phyloP scores from a whole-genome alignment of 2,113 vertebrate genomes.

The Cavia aperea region DNA sequence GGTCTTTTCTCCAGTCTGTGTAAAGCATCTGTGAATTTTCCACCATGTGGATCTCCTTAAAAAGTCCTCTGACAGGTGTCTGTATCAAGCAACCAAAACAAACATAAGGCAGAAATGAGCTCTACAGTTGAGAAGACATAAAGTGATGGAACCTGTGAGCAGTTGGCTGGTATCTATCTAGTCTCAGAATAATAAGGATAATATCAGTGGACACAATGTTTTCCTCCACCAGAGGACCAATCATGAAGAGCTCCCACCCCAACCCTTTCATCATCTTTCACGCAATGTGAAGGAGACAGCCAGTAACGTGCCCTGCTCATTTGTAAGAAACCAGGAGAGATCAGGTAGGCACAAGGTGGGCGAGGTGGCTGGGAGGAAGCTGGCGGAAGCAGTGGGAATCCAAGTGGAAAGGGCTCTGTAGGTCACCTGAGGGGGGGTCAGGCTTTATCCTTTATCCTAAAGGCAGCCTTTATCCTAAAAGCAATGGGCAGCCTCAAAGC shows the following conservation, averaged over 20 bases:
- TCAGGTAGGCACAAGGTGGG: not conserved
- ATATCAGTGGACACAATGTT: not conserved
- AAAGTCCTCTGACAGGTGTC: not conserved
- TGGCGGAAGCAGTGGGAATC: not conserved
- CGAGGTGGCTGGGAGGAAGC: accelerated
- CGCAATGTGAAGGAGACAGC: not conserved
- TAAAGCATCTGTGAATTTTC: not conserved
- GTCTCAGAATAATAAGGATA: not conserved
- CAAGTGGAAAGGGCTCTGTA: not conserved
- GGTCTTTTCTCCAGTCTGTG: not conserved
- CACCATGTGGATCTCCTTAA: not conserved
- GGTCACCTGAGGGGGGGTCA: not conserved
- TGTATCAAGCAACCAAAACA: not conserved
- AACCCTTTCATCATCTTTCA: too few relatives aligned
- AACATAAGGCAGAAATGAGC: not conserved
- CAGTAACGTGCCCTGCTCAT: not conserved
- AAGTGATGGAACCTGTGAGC: not conserved
- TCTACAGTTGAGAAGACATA: not conserved
- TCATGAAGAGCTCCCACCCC: not conserved
- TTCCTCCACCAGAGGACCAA: not conserved
- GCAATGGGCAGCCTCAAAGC: not conserved
- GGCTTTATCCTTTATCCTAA: not conserved
- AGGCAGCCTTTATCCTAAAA: not conserved
- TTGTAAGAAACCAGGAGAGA: not conserved
- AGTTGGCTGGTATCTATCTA: not conserved